Conservation (phyloP, 2,797 vertebrate genomes). For the Glossophaga mutica region DNA sequence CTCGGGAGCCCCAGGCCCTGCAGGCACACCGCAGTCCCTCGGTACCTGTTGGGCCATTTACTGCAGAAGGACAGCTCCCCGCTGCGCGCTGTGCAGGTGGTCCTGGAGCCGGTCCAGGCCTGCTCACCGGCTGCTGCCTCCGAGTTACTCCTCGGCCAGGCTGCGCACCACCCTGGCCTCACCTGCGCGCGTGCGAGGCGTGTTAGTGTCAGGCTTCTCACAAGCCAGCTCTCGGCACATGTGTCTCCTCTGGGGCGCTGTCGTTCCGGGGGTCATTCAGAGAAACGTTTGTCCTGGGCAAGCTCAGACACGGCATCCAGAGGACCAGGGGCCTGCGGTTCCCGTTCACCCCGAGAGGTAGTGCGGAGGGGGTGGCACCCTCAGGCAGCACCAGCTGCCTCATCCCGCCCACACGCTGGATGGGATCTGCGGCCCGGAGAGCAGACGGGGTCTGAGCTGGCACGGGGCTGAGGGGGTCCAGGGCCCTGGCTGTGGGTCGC, state of each 20-base stretch:
- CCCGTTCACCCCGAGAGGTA: neutral
- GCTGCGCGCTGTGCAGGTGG: accelerated
- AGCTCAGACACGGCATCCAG: accelerated
- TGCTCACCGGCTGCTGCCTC: accelerated
- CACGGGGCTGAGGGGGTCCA: no score
- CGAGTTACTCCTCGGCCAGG: neutral
- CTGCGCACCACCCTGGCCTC: accelerated
- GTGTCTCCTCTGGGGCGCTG: neutral
- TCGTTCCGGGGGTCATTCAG: neutral
- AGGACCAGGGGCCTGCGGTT: neutral
- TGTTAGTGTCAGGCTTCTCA: neutral
- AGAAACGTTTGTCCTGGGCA: neutral
- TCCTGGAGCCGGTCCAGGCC: neutral
- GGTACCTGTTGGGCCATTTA: neutral
- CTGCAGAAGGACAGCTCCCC: neutral
- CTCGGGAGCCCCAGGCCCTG: neutral
- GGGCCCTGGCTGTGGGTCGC: neutral
- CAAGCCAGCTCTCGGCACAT: accelerated
- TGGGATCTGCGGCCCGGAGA: neutral
- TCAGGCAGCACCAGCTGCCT: neutral
- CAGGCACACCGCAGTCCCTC: accelerated
- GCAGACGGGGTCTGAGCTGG: accelerated
- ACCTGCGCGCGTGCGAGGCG: accelerated
- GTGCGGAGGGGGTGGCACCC: no score
- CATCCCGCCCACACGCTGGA: accelerated